phyloP scores from a whole-genome alignment of 2,888 invertebrate species.

The Acrobeloides nanus region DNA sequence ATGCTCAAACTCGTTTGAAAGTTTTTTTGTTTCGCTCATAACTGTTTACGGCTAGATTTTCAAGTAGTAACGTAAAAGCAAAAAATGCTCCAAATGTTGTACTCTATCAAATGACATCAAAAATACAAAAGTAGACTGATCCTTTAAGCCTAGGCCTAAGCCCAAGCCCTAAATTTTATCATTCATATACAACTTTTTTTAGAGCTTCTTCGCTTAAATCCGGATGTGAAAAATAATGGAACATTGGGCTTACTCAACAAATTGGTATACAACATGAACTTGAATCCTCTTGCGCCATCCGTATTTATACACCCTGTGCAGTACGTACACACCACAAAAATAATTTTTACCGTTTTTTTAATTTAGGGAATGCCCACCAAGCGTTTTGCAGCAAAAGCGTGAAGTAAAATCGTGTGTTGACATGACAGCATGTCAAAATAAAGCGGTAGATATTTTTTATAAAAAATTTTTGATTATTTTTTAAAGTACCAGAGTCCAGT shows the following conservation, averaged over 20 bases:
- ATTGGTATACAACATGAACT: constrained; percentile 15
- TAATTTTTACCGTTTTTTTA: not conserved
- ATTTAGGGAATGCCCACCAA: constrained; percentile 21
- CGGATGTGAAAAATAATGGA: constrained; percentile 41
- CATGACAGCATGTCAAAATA: constrained; percentile 6
- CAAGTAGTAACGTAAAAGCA: too few species aligned
- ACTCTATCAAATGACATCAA: too few species aligned
- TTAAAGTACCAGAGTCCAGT: not conserved
- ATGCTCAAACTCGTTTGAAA: too few species aligned
- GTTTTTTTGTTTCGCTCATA: too few species aligned
- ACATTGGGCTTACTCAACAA: constrained; percentile 33
- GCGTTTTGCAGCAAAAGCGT: constrained; percentile 5
- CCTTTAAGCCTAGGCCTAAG: too few species aligned
- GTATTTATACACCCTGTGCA: constrained; percentile 9
- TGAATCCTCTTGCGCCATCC: not conserved
- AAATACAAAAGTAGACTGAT: too few species aligned
- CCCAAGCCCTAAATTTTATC: not conserved
- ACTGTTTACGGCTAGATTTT: too few species aligned
- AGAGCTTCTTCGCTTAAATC: constrained; percentile 22
- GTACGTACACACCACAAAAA: constrained; percentile 8
- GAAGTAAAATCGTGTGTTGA: constrained; percentile 13
- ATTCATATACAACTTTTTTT: constrained; percentile 6
- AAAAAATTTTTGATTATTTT: too few species aligned
- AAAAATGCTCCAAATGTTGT: too few species aligned
- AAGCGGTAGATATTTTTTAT: constrained; percentile 7